Evolutionary conservation across 92 coral and sea anemone species (phyloP).

Genomic region (Palythoa heliodiscus): DNA sequence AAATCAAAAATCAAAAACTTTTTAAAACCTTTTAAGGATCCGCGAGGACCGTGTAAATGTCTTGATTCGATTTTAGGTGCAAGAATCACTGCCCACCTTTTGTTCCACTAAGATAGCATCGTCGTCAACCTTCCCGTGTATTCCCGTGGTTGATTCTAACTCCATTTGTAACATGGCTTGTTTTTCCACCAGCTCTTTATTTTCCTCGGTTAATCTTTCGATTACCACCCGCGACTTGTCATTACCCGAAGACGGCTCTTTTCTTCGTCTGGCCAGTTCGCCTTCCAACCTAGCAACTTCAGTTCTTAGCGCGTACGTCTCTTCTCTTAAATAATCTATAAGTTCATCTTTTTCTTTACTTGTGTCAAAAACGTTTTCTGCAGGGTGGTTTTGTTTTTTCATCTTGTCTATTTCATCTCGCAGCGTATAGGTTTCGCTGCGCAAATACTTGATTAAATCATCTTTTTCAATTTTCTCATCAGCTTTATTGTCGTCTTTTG

Average conservation of each 20-base stretch:
- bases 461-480: conserved; percentile 8
- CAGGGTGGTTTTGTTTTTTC: not conserved
- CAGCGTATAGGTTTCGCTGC: conserved; percentile 26
- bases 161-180: conserved; percentile 27
- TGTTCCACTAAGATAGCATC: not conserved
- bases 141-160: conserved; percentile 14
- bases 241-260: not conserved
- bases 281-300: conserved; percentile 13
- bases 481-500: not conserved
- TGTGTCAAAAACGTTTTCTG: conserved; percentile 16
- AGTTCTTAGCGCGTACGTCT: conserved; percentile 29
- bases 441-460: conserved; percentile 32
- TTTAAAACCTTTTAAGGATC: too few species aligned
- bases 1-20: too few species aligned
- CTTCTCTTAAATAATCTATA: conserved; percentile 25
- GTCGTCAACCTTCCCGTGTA: not conserved
- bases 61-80: too few species aligned
- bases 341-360: conserved; percentile 39
- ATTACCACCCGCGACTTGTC: not conserved
- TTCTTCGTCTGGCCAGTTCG: not conserved
- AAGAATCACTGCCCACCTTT: not conserved
- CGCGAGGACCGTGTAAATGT: too few species aligned
- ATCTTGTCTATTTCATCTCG: conserved; percentile 26
- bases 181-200: conserved; percentile 12
- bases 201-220: not conserved